phyloP scores from a whole-genome alignment of 2,113 vertebrate species.

The Lepisosteus osseus region DNA sequence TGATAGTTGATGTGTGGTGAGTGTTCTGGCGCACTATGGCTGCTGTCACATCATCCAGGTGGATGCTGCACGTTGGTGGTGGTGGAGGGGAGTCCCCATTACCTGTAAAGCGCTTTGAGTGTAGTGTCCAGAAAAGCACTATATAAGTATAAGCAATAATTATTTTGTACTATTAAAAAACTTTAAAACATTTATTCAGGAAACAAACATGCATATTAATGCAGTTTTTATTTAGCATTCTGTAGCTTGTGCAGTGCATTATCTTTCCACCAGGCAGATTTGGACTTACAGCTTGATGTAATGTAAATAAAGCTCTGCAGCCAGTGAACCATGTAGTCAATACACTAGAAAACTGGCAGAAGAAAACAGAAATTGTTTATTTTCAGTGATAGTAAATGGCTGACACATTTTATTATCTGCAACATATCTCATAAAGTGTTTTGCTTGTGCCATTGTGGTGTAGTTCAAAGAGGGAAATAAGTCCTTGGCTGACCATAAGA shows the following conservation, averaged over 20 bases:
- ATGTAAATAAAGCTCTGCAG: conserved; percentile 1
- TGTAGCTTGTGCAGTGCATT: not conserved
- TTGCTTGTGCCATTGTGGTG: conserved; percentile 31
- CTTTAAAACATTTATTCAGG: conserved; percentile 7
- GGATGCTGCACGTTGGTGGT: too few species aligned
- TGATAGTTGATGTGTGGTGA: too few species aligned
- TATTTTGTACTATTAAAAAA: not conserved
- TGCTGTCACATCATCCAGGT: too few species aligned
- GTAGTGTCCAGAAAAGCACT: too few species aligned
- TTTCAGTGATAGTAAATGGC: conserved; percentile 15
- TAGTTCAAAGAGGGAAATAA: conserved; percentile 23
- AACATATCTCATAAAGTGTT: conserved; percentile 25
- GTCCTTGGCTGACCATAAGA: conserved; percentile 1
- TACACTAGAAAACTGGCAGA: conserved; percentile 19
- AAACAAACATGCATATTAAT: not conserved
- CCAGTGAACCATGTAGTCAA: conserved; percentile 8
- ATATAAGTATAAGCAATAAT: too few species aligned
- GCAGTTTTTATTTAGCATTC: conserved; percentile 3
- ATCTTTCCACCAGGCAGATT: conserved; percentile 21
- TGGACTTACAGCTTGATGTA: conserved; percentile 3
- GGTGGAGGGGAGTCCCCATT: too few species aligned
- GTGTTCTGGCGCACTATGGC: too few species aligned
- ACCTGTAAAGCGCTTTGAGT: too few species aligned
- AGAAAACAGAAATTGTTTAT: conserved; percentile 26
- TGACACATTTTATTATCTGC: conserved; percentile 30